A percentile compares a stretch with the other conserved stretches of the same genome.
phyloP scores from a whole-genome alignment of 2,113 vertebrate species.

The Ranitomeya imitator region DNA sequence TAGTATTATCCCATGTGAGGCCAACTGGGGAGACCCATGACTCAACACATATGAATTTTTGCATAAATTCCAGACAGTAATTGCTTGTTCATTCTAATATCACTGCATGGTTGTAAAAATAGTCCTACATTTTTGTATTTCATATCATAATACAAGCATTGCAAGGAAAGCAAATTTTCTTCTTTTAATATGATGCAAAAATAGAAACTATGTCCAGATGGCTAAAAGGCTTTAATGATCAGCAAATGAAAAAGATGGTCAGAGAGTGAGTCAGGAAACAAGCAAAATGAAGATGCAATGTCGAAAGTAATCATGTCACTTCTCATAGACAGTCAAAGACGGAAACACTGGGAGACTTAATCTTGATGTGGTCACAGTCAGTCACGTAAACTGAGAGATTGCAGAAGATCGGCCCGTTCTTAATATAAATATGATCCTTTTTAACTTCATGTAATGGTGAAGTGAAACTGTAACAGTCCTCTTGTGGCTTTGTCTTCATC shows the following conservation, averaged over 20 bases:
- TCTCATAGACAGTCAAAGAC: not conserved
- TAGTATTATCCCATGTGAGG: not conserved
- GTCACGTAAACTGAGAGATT: not conserved
- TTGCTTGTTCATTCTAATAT: slow-evolving; percentile 22
- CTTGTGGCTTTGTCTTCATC: not conserved
- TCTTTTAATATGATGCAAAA: not conserved
- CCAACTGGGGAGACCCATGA: slow-evolving; percentile 15
- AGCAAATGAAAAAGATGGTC: not conserved
- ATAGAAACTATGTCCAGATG: slow-evolving; percentile 15
- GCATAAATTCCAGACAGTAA: slow-evolving; percentile 34
- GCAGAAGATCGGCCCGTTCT: not conserved
- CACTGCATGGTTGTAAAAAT: not conserved
- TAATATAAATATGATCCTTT: slow-evolving; percentile 16
- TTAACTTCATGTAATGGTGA: not conserved
- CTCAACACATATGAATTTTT: slow-evolving; percentile 16
- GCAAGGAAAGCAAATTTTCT: not conserved
- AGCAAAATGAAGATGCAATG: not conserved
- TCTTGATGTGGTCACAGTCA: not conserved
- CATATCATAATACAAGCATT: not conserved
- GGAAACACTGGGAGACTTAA: not conserved
- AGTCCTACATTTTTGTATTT: not conserved
- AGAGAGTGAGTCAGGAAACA: not conserved
- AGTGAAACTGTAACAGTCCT: slow-evolving; percentile 14
- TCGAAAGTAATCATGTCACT: not conserved
- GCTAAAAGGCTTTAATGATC: slow-evolving; percentile 5